Evolutionary conservation across 1,140 invertebrate species (phyloP), one percentile per base, ranked within the genome.

Genomic region (Carposina sasakii): DNA sequence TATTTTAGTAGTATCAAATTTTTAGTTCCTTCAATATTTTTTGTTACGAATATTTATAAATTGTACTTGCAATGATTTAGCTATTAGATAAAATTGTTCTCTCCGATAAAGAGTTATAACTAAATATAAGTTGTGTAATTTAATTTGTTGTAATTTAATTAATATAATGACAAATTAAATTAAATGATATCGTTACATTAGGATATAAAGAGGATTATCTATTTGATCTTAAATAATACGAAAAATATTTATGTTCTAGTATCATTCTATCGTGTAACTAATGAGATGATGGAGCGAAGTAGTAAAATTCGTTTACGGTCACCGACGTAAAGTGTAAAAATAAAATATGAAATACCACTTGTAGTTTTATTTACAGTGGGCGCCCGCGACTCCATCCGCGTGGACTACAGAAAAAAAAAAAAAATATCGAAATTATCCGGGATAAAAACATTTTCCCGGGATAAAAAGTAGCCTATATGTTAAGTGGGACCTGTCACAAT

Each of bases 161-260:
- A 83, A 78, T 78, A 78, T 83, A 83, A 79, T 79, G 77, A 82
- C 79, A 81, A 81, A 84, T 73, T 79, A 81, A 78, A 79, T 67
- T 48, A 53, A 53, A 53, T 76, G 67, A 81, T 81, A 81, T 81
- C 77, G 79, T 81, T 81, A 84, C 69, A 74, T 78, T 84, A 84
- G 81, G 71, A 58, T 84, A 77, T 84, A 84, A 84, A 81, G 81
- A 81, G 81, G 81, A 84, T 84, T 81, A 81, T 84, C 81, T 84
- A 84, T 84, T 84, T 84, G 73, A 79, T 81, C 76, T 76, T 81
- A 78, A 76, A 73, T 79, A 81, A 81, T 78, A 78, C 67, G 72
- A 77, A 74, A 79, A 81, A 75, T 79, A 83, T 84, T 81, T 84
- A 81, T 81, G 78, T 81, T 84, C 78, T 84, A 84, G 81, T 81